phyloP scores from a whole-genome alignment of 2,113 vertebrate species.

The Lycaon pictus region DNA sequence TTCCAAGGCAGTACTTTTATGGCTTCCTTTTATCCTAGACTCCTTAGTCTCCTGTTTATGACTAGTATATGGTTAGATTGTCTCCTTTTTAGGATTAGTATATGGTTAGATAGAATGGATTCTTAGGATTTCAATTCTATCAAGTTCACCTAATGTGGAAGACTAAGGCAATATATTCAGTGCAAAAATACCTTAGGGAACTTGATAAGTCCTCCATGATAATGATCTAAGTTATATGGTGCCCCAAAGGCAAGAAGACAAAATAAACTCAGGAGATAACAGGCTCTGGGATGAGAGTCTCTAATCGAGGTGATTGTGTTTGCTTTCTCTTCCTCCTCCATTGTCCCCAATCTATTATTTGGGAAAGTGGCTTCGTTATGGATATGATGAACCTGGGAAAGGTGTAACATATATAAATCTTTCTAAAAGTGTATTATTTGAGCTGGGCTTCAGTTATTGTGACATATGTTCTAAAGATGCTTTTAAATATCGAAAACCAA shows the following conservation, averaged over 20 bases:
- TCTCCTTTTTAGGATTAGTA: not conserved
- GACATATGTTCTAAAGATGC: not conserved
- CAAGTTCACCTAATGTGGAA: not conserved
- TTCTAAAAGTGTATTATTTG: not conserved
- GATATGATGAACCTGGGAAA: not conserved
- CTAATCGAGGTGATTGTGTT: not conserved
- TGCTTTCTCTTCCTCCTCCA: not conserved
- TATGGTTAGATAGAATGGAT: not conserved
- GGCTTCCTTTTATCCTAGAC: not conserved
- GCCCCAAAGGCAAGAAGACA: not conserved
- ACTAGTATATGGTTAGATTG: not conserved
- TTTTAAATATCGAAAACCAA: not conserved
- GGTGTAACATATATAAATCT: not conserved
- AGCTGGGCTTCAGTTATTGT: not conserved
- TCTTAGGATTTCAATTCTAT: not conserved
- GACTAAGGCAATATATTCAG: not conserved
- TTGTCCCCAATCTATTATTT: not conserved
- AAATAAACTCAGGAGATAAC: not conserved
- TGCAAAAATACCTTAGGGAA: not conserved
- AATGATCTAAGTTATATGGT: not conserved
- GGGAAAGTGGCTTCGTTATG: not conserved
- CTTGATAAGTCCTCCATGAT: not conserved
- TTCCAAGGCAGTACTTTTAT: not conserved
- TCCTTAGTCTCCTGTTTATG: not conserved
- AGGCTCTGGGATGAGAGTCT: not conserved